Evolutionary conservation across 2,888 invertebrate genomes (phyloP), one percentile per base, ranked within the genome.

Genomic region (Agrochola lota): DNA sequence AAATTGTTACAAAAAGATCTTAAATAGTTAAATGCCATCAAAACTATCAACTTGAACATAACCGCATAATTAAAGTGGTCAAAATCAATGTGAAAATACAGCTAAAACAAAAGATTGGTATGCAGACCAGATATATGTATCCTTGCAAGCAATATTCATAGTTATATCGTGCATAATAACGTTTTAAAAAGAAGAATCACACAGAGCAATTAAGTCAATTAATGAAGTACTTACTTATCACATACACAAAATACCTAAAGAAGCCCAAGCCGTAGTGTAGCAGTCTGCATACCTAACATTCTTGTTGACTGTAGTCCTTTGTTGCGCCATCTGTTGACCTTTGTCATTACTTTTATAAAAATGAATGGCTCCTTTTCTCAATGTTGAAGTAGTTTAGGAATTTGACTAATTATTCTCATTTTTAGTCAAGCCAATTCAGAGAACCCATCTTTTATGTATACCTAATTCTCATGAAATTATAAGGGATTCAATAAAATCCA

Each of bases 401-500:
- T 30, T 20, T 40, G 0, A 30, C 26, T 71, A 6, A n/a, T 46
- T 60, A 43, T 17, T 43, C 4, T 6, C 0, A 23, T 52, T 35
- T 57, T 75, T 23, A 23, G 20, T 26, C 20, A 55, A 26, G 40
- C 17, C n/a, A 35, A 9, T 60, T 52, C 15, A 30, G 23, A 57
- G 17, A 81, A 59, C n/a, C 26, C 3, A 46, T 23, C 0, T 71
- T n/a, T 57, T 17, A 15, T n/a, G 12, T 55, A 40, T 17, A 77
- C 2, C 12, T 20, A 40, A 46, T 67, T 64, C n/a, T n/a, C 30
- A 46, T n/a, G 7, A 60, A 67, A 62, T 63, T 4, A 35, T 52
- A 26, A 9, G 12, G 80, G 84, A 84, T 84, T 84, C 71, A 80
- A 80, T 80, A 81, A 80, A 81, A 84, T 81, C 84, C 84, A 49